Evolutionary conservation across 2,888 invertebrate genomes (phyloP).

Genomic region (Thumatha senex): DNA sequence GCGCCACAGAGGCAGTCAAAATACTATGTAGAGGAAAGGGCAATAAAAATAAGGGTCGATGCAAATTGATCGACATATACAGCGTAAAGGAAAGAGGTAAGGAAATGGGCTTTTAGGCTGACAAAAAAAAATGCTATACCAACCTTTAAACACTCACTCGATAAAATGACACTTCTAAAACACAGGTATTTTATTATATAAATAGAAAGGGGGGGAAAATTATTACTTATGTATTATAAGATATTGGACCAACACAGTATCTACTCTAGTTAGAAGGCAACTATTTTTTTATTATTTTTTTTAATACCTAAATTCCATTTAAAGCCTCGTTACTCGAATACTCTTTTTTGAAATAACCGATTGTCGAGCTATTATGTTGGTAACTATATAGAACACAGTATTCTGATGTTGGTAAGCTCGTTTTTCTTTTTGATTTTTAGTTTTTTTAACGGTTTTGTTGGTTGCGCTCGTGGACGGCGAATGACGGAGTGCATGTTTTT

Average conservation of each 20-base stretch:
- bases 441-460: slow-evolving; percentile 50
- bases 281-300: slow-evolving; percentile 52
- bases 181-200: slow-evolving; percentile 29
- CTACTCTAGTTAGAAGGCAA: slow-evolving; percentile 73
- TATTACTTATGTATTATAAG: slow-evolving; percentile 46
- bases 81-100: too few relatives aligned
- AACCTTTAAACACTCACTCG: slow-evolving; percentile 46
- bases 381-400: slow-evolving; percentile 56
- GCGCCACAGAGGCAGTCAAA: too few relatives aligned
- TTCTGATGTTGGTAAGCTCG: slow-evolving; percentile 64
- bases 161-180: slow-evolving; percentile 46
- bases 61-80: too few relatives aligned
- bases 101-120: too few relatives aligned
- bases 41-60: too few relatives aligned
- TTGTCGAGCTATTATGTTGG: slow-evolving; percentile 25
- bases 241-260: slow-evolving; percentile 71
- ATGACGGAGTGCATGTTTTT: slow-evolving; percentile 65
- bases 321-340: slow-evolving; percentile 46
- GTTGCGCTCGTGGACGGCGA: slow-evolving; percentile 57
- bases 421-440: slow-evolving; percentile 68
- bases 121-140: slow-evolving; percentile 23
- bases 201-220: slow-evolving; percentile 41
- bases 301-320: slow-evolving; percentile 41
- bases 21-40: too few relatives aligned
- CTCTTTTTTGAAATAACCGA: slow-evolving; percentile 26